phyloP scores from a whole-genome alignment of 2,113 vertebrate species.

The Aspiorhynchus laticeps region DNA sequence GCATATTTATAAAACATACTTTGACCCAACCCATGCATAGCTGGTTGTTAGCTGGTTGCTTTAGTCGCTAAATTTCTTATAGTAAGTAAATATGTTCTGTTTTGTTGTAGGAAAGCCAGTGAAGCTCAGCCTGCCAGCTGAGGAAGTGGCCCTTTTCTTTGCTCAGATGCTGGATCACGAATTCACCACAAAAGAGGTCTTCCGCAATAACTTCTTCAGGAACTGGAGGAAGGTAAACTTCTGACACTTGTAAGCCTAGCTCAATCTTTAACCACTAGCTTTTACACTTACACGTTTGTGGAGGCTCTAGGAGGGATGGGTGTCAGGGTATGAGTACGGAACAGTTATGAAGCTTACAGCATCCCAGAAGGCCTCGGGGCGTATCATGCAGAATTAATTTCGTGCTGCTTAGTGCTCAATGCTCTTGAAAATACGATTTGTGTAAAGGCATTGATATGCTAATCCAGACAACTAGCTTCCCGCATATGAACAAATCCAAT shows the following conservation, averaged over 20 bases:
- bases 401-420: slow-evolving; percentile 79
- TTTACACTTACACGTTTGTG: slow-evolving; percentile 19
- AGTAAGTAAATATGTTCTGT: not conserved
- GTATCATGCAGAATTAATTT: slow-evolving; percentile 82
- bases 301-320: slow-evolving; percentile 15
- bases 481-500: slow-evolving; percentile 84
- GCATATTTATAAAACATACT: not conserved
- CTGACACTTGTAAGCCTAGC: not conserved
- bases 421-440: slow-evolving; percentile 83
- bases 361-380: slow-evolving; percentile 67
- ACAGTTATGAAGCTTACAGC: slow-evolving; percentile 33
- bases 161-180: slow-evolving; percentile 82
- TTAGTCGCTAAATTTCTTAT: not conserved
- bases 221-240: slow-evolving; percentile 78
- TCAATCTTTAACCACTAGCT: slow-evolving; percentile 8
- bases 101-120: slow-evolving; percentile 69
- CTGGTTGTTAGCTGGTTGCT: not conserved
- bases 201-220: slow-evolving; percentile 77
- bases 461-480: slow-evolving; percentile 80
- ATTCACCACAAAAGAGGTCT: slow-evolving; percentile 78
- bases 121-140: slow-evolving; percentile 71
- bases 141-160: slow-evolving; percentile 78
- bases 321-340: slow-evolving; percentile 15
- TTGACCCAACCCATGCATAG: not conserved
- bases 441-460: slow-evolving; percentile 83